Conservation (phyloP, 2,888 invertebrate genomes). For the Norana najaformis region DNA sequence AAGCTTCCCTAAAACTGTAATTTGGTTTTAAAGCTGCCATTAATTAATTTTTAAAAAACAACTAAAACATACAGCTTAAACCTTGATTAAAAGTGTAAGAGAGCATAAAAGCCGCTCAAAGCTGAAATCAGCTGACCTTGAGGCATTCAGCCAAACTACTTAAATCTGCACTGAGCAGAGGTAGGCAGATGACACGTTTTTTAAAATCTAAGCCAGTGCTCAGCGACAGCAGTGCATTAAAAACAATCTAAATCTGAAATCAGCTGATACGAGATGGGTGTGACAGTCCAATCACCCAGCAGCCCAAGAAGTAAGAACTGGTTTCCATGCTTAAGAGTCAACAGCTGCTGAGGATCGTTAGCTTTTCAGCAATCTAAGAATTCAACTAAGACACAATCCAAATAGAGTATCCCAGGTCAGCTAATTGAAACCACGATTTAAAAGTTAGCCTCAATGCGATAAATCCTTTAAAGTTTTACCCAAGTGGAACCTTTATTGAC, state of each 20-base stretch:
- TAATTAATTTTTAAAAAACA: background rate
- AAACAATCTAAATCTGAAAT: background rate
- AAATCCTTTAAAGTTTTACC: no score
- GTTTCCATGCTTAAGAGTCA: background rate
- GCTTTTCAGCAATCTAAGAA: background rate
- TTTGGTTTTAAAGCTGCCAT: background rate
- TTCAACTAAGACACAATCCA: background rate
- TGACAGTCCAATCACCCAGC: background rate
- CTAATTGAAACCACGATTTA: background rate
- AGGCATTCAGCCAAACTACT: background rate
- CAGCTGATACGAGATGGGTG: conserved; percentile 1
- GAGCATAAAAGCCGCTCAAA: background rate
- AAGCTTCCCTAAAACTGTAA: background rate
- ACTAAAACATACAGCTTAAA: background rate
- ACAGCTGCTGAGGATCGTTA: background rate
- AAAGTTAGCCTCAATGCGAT: background rate
- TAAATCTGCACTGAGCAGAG: background rate
- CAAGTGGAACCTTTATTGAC: background rate
- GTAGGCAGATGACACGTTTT: background rate
- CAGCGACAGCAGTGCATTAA: background rate
- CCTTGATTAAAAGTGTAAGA: background rate
- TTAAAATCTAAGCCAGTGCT: background rate
- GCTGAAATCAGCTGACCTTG: background rate
- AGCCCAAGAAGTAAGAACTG: background rate
- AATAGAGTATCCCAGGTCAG: background rate